Evolutionary conservation across 2,888 invertebrate genomes (phyloP), one percentile per base, ranked within the genome.

Genomic region (Cremastinae sp.): DNA sequence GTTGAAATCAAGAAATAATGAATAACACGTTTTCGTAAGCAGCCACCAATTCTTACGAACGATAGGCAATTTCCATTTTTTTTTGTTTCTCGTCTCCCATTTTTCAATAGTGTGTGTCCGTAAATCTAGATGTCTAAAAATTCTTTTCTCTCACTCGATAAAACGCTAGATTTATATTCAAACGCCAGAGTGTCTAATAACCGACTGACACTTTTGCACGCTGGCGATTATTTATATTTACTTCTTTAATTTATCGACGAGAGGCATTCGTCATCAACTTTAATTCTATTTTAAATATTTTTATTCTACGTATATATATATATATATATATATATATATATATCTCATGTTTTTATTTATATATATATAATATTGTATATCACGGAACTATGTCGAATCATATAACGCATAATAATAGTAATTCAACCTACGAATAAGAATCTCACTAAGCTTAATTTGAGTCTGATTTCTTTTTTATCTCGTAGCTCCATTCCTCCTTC

Each of bases 361-460:
- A 51, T 36, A n/a, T n/a, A n/a, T n/a, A n/a, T 69, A 68, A 75
- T 72, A 58, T 54, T 78, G 54, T 53, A 28, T 69, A 75, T 75
- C 68, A 69, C 75, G 64, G 58, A 68, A 68, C 70, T 75, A 45
- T 71, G 59, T 68, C 68, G 51, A 78, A 66, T 71, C 41, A 58
- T 64, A 49, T 20, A 20, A 36, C 14, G 75, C 61, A 68, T 77
- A 66, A 70, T 69, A 49, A 61, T 78, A 36, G 56, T 49, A 38
- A 4, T 59, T 66, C 62, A 62, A 69, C 66, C 77, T 79, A 79
- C 51, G 69, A 74, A 61, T 79, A 77, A 77, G 71, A 74, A 79
- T 80, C 72, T 78, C 74, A 68, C 79, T 80, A 75, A 72, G 62
- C 53, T 74, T 74, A 72, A 62, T 68, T 79, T 78, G 79, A 78